Evolutionary conservation across 2,888 invertebrate species (phyloP).

Genomic region (Listrodromus nycthemerus): DNA sequence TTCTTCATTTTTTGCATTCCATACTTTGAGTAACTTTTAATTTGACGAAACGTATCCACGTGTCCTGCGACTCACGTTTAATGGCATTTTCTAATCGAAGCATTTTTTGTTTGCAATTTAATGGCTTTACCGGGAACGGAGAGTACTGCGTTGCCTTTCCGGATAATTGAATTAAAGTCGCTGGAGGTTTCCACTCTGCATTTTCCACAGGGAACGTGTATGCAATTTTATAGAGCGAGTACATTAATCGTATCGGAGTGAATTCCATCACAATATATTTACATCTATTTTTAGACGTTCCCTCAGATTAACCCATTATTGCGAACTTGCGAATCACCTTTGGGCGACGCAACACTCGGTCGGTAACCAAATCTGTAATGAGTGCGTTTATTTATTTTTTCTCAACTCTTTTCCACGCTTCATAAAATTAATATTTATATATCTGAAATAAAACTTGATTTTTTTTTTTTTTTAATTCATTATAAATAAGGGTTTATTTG

Average conservation of each 20-base stretch:
- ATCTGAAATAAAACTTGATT: too few species aligned
- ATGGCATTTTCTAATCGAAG: neutral
- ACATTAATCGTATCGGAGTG: neutral
- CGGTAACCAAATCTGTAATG: too few species aligned
- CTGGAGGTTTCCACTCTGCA: neutral
- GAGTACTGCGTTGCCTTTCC: neutral
- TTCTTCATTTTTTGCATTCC: neutral
- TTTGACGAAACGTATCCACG: neutral
- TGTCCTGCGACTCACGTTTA: neutral
- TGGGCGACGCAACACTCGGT: too few species aligned
- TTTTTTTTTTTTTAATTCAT: too few species aligned
- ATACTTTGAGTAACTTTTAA: neutral
- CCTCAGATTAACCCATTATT: neutral
- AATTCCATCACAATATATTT: neutral
- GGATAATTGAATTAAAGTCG: constrained; percentile 11
- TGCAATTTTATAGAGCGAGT: neutral
- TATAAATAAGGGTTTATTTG: neutral
- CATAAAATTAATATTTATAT: too few species aligned
- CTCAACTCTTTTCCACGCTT: too few species aligned
- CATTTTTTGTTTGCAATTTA: neutral
- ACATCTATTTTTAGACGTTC: neutral
- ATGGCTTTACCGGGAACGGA: neutral
- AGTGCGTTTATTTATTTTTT: too few species aligned
- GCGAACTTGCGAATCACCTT: too few species aligned
- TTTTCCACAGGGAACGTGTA: neutral